Evolutionary conservation across 1,140 invertebrate species (phyloP), one percentile per base, ranked within the genome.

Genomic region (Meloidogyne exigua): DNA sequence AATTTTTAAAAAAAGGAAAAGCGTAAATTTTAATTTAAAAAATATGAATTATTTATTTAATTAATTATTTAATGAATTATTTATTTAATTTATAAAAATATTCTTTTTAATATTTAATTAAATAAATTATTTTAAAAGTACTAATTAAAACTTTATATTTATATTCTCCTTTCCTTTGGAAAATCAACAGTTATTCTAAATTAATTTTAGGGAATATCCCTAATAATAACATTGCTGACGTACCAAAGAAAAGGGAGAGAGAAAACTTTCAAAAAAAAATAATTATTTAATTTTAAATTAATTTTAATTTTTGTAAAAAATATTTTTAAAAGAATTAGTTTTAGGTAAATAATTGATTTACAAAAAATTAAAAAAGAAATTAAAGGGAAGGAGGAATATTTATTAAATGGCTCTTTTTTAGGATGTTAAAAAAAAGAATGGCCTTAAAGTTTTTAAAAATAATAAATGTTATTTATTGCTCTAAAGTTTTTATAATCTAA

Each of bases 171-270:
- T 57, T 1, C 49, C 49, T 57, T 57, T 57, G 49, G 49, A 57
- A 18, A 57, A 57, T 57, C 49, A 57, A 57, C 49, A 57, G 49
- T 57, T 57, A 57, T 57, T n/a, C 49, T 57, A n/a, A 57, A 57
- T 57, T n/a, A 57, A 57, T 57, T 57, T 32, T 32, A 32, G 28
- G 7, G 28, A 32, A 32, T 32, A 32, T 32, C 28, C 7, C 28
- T 32, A 32, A 32, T 57, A 57, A 57, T 57, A 57, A 57, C 49
- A n/a, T 57, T 57, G 49, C 49, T 57, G 49, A 57, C 21, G 49
- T 18, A 57, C 49, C 18, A 57, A 57, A n/a, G n/a, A 57, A 57
- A 57, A n/a, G 4, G 5, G n/a, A 21, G 18, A 57, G 18, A 57
- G 9, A 39, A 39, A 39, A 39, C 10, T 32, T 32, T 3, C 1